Evolutionary conservation across 2,888 invertebrate species (phyloP), one percentile per base, ranked within the genome.

Genomic region (Ethmia dodecea): DNA sequence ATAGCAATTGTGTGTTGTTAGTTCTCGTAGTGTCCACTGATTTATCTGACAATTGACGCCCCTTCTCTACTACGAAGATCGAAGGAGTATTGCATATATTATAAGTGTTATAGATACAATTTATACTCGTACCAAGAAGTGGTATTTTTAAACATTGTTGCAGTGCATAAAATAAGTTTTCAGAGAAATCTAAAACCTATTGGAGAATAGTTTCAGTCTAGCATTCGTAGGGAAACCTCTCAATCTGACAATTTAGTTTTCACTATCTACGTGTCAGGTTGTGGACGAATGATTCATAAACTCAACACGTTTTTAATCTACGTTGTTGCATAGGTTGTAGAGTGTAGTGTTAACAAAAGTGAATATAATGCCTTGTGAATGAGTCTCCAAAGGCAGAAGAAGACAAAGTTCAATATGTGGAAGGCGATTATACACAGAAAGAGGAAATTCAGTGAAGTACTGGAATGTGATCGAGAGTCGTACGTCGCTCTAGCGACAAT

Each of bases 401-500:
- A 61, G 47, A 55, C 64, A 22, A 79, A 71, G 53, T 73, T 78
- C 57, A 86, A 68, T 38, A 86, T 86, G 86, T 86, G 86, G 86
- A 84, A 83, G 54, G 72, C 83, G 33, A 66, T 86, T 45, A 72
- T 86, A 43, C 68, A 81, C 49, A 73, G 80, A 44, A 84, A 80
- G 51, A 73, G 84, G 54, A 84, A 86, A 67, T 83, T 75, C 44
- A 80, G 79, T 53, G 86, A 84, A 55, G 69, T 60, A 32, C 43
- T 75, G 29, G 69, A 76, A 36, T 77, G 80, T 47, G 84, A 84
- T 48, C 65, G 63, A 38, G 84, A 83, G 38, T 74, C 83, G 1
- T 86, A 81, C 60, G 76, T 80, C 62, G 76, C 81, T 41, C 73
- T 86, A 46, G 78, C 79, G 73, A 78, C 78, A 9, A 72, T 86